Conservation (phyloP, 2,888 invertebrate species). For the Crematogaster levior region DNA sequence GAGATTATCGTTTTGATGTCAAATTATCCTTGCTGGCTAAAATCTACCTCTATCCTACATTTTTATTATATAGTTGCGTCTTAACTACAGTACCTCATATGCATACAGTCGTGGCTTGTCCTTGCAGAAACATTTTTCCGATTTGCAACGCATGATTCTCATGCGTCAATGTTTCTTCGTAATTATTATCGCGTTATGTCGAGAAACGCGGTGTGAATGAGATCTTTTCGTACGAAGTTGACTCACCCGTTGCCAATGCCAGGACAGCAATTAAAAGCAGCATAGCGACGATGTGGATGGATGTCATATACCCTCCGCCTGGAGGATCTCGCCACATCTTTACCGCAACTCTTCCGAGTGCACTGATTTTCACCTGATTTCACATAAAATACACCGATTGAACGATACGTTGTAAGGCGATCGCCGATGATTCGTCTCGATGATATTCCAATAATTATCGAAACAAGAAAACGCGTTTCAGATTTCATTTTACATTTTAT, state of each 20-base stretch:
- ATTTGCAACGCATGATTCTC: neutral
- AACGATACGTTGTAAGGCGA: slow-evolving; percentile 23
- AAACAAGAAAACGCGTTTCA: neutral
- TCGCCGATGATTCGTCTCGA: slow-evolving; percentile 26
- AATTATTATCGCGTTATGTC: slow-evolving; percentile 36
- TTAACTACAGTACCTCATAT: neutral
- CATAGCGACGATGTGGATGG: slow-evolving; percentile 73
- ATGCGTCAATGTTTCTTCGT: slow-evolving; percentile 17
- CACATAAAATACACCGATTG: slow-evolving; percentile 69
- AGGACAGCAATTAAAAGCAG: slow-evolving; percentile 76
- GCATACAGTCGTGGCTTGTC: slow-evolving; percentile 24
- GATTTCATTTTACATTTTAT: too few species aligned
- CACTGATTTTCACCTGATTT: slow-evolving; percentile 75
- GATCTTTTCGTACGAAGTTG: slow-evolving; percentile 39
- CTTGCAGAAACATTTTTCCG: neutral
- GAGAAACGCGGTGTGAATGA: slow-evolving; percentile 38
- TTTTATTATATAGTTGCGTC: neutral
- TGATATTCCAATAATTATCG: neutral
- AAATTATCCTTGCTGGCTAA: neutral
- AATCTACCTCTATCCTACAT: neutral
- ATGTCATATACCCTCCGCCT: slow-evolving; percentile 75
- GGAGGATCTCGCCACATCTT: slow-evolving; percentile 84
- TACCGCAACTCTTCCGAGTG: slow-evolving; percentile 64
- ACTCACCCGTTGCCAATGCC: slow-evolving; percentile 81
- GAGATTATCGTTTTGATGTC: neutral